phyloP scores from a whole-genome alignment of 1,140 invertebrate species.

The honey bee (Apis mellifera) region DNA sequence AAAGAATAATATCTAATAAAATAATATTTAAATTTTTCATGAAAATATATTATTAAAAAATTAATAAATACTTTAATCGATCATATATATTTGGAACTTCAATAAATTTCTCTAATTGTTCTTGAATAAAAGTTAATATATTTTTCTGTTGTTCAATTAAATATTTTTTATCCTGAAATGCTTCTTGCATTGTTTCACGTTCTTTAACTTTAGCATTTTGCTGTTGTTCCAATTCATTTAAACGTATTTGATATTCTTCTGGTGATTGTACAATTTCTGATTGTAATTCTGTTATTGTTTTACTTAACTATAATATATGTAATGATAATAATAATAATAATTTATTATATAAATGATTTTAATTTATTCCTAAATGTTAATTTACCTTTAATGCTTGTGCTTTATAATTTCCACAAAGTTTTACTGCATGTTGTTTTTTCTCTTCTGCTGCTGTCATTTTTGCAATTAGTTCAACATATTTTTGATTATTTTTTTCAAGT shows the following conservation, averaged over 20 bases:
- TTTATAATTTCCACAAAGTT: constrained; percentile 32
- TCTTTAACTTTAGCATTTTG: constrained; percentile 56
- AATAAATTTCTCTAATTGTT: constrained; percentile 57
- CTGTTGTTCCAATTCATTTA: constrained; percentile 61
- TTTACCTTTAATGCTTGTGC: constrained; percentile 40
- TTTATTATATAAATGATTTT: background rate
- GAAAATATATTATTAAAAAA: constrained; percentile 17
- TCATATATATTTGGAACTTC: constrained; percentile 37
- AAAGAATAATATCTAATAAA: constrained; percentile 4
- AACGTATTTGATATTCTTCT: constrained; percentile 55
- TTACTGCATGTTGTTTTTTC: constrained; percentile 36
- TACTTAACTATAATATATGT: constrained; percentile 52
- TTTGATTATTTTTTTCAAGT: constrained; percentile 41
- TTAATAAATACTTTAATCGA: constrained; percentile 53
- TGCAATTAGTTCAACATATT: constrained; percentile 24
- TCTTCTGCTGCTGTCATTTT: constrained; percentile 39
- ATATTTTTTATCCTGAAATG: constrained; percentile 62
- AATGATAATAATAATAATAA: background rate
- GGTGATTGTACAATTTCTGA: constrained; percentile 68
- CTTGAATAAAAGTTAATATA: constrained; percentile 52
- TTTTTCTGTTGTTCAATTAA: constrained; percentile 62
- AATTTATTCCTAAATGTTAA: background rate
- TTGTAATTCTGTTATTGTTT: constrained; percentile 60
- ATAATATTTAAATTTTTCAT: constrained; percentile 18
- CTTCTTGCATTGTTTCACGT: constrained; percentile 51